Conservation (phyloP, 2,797 vertebrate genomes). For the Benthosema pterotum region DNA sequence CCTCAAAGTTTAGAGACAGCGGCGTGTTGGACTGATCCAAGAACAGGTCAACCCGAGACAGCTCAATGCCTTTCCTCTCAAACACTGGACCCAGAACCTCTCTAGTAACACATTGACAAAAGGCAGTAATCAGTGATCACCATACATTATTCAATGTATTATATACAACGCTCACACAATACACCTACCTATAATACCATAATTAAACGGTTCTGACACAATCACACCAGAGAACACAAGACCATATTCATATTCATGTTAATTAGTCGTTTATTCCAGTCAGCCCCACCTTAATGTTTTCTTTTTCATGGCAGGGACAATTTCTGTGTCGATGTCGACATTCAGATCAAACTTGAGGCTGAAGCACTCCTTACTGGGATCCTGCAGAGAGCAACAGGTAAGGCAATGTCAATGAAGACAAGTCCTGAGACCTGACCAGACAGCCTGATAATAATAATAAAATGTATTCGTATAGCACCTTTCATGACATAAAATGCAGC, state of each 20-base stretch:
- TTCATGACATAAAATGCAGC: too few species aligned
- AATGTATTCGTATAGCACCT: too few species aligned
- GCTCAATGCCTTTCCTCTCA: constrained; percentile 89
- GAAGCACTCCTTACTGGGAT: constrained; percentile 97
- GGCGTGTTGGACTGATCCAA: constrained; percentile 97
- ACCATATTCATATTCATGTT: too few species aligned
- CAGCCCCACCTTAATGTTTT: constrained; percentile 87
- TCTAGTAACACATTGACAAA: constrained; percentile 65
- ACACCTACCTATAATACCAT: too few species aligned
- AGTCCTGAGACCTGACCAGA: neutral
- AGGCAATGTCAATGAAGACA: neutral
- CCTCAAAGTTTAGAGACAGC: constrained; percentile 91
- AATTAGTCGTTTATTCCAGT: too few species aligned
- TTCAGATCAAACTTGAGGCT: constrained; percentile 95
- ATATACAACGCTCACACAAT: too few species aligned
- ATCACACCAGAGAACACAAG: too few species aligned
- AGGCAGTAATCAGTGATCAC: neutral
- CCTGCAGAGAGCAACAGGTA: constrained; percentile 72
- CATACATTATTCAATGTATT: constrained; percentile 5
- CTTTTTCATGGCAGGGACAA: constrained; percentile 93
- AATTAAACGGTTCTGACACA: too few species aligned
- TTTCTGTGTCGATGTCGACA: constrained; percentile 87
- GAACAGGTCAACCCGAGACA: constrained; percentile 88
- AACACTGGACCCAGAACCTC: constrained; percentile 92
- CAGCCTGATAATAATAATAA: too few species aligned